Conservation (phyloP, 2,113 vertebrate genomes). For the Colinus virginianus region DNA sequence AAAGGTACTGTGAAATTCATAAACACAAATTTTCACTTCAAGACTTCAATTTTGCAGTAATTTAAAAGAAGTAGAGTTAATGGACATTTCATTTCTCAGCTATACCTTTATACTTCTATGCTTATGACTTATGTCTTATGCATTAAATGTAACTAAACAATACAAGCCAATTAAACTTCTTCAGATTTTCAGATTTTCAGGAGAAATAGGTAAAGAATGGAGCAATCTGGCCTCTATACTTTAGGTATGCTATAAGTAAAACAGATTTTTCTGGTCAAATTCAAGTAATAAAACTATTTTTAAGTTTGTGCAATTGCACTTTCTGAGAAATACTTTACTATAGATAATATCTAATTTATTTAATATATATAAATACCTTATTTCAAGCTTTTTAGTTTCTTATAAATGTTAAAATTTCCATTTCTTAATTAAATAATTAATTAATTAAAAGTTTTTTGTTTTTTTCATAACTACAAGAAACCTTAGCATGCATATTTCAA, state of each 20-base stretch:
- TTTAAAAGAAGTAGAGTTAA: background rate
- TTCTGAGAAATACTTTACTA: background rate
- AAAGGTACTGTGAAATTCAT: background rate
- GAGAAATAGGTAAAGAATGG: background rate
- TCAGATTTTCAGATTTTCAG: background rate
- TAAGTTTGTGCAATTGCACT: background rate
- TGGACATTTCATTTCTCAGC: background rate
- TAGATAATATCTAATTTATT: background rate
- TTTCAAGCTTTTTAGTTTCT: background rate
- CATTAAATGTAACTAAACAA: background rate
- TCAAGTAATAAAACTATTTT: background rate
- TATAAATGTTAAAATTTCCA: background rate
- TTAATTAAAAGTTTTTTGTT: background rate
- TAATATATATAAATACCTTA: background rate
- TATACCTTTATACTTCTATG: background rate
- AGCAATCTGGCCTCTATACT: background rate
- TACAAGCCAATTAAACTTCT: background rate
- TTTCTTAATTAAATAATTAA: background rate
- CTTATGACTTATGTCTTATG: background rate
- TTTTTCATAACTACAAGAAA: background rate
- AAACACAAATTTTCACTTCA: background rate
- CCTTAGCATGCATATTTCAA: background rate
- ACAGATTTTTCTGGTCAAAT: background rate
- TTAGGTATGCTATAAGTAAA: fast-evolving
- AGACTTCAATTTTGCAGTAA: background rate